Conservation (phyloP, 2,113 vertebrate genomes). For the Anas platyrhynchos region DNA sequence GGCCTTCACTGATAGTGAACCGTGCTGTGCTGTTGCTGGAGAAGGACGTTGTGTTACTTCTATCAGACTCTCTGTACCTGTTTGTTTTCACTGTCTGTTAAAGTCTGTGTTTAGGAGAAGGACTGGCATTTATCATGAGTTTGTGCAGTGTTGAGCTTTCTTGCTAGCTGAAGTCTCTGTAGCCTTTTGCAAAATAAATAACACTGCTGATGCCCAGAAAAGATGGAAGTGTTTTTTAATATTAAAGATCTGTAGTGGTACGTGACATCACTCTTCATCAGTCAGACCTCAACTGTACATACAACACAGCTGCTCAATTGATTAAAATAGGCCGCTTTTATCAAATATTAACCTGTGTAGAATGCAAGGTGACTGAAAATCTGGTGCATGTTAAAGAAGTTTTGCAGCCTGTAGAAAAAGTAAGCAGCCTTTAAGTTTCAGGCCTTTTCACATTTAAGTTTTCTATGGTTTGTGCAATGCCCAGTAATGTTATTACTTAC, state of each 20-base stretch:
- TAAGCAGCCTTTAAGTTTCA: background rate
- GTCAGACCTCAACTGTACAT: background rate
- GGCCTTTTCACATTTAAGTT: background rate
- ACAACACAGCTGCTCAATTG: background rate
- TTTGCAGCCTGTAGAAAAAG: background rate
- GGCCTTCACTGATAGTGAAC: background rate
- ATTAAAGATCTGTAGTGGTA: background rate
- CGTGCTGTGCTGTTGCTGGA: background rate
- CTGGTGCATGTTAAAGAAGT: background rate
- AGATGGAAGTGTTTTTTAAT: background rate
- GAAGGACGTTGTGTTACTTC: background rate
- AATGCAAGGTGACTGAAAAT: background rate
- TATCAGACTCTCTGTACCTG: background rate
- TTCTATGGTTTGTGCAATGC: background rate
- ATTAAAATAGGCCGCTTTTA: background rate
- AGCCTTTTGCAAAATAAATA: background rate
- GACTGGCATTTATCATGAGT: background rate
- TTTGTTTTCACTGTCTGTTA: background rate
- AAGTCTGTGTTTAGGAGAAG: background rate
- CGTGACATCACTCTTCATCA: background rate
- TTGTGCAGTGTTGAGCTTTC: background rate
- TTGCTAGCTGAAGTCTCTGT: background rate
- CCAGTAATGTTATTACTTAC: background rate
- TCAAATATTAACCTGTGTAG: background rate
- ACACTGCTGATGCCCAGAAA: background rate